Conservation (phyloP, 2,797 vertebrate species). For the Squalus acanthias region DNA sequence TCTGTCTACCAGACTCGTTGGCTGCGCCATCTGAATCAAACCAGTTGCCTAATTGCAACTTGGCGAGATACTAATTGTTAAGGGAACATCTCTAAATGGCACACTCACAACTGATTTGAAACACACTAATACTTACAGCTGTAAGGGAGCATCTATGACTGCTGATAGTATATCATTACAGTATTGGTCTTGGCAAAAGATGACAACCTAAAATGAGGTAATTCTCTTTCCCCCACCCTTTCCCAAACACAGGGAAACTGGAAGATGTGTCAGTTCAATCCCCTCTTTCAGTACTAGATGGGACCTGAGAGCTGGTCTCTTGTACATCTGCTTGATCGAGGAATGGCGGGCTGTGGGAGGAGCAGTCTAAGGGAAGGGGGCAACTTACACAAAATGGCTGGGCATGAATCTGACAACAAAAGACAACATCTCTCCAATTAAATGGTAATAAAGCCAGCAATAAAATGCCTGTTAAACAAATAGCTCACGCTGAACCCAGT, state of each 20-base stretch:
- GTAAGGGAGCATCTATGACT: background rate
- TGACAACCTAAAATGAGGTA: background rate
- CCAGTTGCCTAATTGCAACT: background rate
- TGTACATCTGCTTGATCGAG: background rate
- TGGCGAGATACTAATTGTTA: background rate
- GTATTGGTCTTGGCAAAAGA: background rate
- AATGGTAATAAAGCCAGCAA: background rate
- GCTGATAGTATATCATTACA: background rate
- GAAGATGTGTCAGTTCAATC: background rate
- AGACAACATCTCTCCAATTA: background rate
- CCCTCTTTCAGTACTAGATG: background rate
- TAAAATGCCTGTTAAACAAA: background rate
- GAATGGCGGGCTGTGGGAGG: background rate
- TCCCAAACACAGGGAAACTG: background rate
- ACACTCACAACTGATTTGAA: background rate
- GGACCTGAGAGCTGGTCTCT: background rate
- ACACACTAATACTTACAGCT: background rate
- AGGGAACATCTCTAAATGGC: background rate
- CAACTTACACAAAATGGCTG: too few species aligned
- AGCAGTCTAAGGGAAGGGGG: background rate
- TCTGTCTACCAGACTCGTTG: background rate
- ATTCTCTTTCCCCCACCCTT: background rate
- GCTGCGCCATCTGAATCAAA: background rate
- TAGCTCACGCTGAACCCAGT: background rate
- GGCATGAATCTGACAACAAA: background rate